Base-by-base conservation (phyloP, 2,113 vertebrate genomes). In the Cynoglossus semilaevis region DNA sequence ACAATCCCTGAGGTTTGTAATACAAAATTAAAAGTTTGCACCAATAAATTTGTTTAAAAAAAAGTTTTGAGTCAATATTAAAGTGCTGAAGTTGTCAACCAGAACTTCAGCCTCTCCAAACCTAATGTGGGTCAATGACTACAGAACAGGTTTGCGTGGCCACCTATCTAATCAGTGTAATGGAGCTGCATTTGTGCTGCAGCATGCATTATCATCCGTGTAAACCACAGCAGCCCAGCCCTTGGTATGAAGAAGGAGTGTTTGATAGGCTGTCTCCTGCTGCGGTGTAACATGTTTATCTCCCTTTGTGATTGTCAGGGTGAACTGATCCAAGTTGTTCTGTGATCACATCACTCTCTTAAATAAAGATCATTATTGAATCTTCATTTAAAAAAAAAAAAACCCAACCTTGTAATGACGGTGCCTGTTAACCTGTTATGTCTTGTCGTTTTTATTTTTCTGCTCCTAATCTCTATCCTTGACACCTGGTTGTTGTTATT, bases 211-310 rank as follows among this genome's bases (percentile, higher is more conserved):
- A 38, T 47, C 51, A 35, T 38, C 1, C 9, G 17, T 51, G 12
- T 15, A 2, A 22, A 50, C 67, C 74, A 50, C 50, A 54, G 14
- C 38, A 58, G 34, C 59, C 45, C 43, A 51, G 13, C 9, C n/a
- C 18, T 52, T 44, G 54, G 63, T 74, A 70, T 70, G 70, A 22
- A 34, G 59, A 68, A 78, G 60, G 15, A 49, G 41, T 11, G 35
- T 54, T 9, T 70, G 40, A 64, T 60, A 40, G 16, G 18, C 62
- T 42, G 15, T 51, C 57, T 58, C 63, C 46, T 1, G 1, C 29
- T 1, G 18, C 29, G 37, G 49, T 10, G 13, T 52, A 67, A 79
- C 70, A 58, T 62, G 69, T 75, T 67, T 72, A 22, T 58, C 56
- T 58, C 60, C 53, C 76, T 57, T 9, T 58, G 45, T 44, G 51